Conservation (phyloP, 2,797 vertebrate genomes). For the Poeciliopsis presidionis region DNA sequence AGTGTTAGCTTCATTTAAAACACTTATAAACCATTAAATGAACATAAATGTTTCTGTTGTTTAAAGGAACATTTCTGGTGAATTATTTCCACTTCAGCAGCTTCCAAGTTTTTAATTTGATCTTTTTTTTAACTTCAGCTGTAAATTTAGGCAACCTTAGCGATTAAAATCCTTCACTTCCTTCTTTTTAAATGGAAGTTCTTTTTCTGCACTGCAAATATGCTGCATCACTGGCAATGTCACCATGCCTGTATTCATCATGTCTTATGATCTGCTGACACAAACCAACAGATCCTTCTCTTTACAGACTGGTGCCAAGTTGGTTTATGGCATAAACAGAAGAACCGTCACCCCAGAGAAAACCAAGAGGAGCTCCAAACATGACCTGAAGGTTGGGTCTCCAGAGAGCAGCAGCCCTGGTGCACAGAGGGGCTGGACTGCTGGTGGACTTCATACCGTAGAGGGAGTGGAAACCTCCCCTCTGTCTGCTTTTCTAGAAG, state of each 20-base stretch:
- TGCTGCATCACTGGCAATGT: slow-evolving; percentile 19
- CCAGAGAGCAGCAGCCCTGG: slow-evolving; percentile 11
- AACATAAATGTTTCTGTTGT: no score
- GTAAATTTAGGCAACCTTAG: not conserved
- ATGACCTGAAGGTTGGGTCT: slow-evolving; percentile 35
- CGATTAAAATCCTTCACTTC: not conserved
- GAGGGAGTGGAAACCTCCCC: slow-evolving; percentile 49
- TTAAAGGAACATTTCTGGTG: no score
- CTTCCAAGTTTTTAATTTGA: not conserved
- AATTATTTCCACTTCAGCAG: not conserved
- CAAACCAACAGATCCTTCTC: slow-evolving; percentile 10
- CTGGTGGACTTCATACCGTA: slow-evolving; percentile 44
- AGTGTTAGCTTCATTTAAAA: no score
- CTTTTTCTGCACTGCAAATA: not conserved
- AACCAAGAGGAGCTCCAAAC: slow-evolving; percentile 22
- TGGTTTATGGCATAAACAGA: slow-evolving; percentile 44
- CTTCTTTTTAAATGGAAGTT: not conserved
- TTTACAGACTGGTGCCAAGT: slow-evolving; percentile 2
- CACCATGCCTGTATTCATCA: slow-evolving; percentile 22
- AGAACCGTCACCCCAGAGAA: not conserved
- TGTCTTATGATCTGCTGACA: slow-evolving; percentile 19
- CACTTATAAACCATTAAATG: no score
- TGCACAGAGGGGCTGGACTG: slow-evolving; percentile 5
- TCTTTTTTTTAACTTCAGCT: not conserved
- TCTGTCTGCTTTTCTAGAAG: slow-evolving; percentile 41